These are phyloP conservation scores for Macaria notata DNA, from an alignment of 2,888 invertebrate species.

Conservation along the genomic window DNA sequence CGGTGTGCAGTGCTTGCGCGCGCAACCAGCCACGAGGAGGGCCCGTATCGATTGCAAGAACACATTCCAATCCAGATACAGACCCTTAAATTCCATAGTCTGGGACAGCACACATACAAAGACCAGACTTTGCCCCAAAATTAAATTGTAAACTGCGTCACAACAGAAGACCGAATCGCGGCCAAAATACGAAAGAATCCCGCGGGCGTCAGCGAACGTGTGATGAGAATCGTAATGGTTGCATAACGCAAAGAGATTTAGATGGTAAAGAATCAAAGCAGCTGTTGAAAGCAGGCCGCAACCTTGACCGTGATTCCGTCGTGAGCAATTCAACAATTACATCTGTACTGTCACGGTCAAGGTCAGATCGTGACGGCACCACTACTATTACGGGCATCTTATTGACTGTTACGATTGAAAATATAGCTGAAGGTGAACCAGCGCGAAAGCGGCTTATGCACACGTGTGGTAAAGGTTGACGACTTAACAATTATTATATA, in stretches of 20 bases:
- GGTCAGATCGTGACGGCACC: slow-evolving; percentile 52
- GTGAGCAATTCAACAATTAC: slow-evolving; percentile 72
- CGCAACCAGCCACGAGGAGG: slow-evolving; percentile 62
- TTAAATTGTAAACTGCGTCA: slow-evolving; percentile 17
- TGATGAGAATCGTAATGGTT: slow-evolving; percentile 29
- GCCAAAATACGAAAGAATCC: slow-evolving; percentile 9
- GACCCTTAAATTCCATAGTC: slow-evolving; percentile 39
- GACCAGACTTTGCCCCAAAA: slow-evolving; percentile 1
- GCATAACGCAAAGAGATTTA: slow-evolving; percentile 39
- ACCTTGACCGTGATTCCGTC: slow-evolving; percentile 75
- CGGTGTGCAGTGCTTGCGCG: slow-evolving; percentile 56
- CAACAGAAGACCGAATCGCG: slow-evolving; percentile 6
- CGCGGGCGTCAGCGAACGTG: slow-evolving; percentile 7
- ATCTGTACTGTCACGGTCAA: slow-evolving; percentile 61
- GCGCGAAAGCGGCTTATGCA: slow-evolving; percentile 21
- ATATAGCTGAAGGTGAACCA: slow-evolving; percentile 18
- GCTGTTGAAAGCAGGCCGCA: slow-evolving; percentile 49
- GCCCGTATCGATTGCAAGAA: slow-evolving; percentile 67
- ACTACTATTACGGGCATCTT: slow-evolving; percentile 8
- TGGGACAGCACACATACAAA: slow-evolving; percentile 32
- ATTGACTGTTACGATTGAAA: slow-evolving; percentile 16
- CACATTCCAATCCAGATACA: slow-evolving; percentile 45
- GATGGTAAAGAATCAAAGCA: slow-evolving; percentile 38
- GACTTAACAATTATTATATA: slow-evolving; percentile 15
- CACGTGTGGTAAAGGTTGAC: slow-evolving; percentile 27